Evolutionary conservation across 2,797 vertebrate genomes (phyloP), one percentile per base, ranked within the genome.

Genomic region (Melanotaenia trifasciata): DNA sequence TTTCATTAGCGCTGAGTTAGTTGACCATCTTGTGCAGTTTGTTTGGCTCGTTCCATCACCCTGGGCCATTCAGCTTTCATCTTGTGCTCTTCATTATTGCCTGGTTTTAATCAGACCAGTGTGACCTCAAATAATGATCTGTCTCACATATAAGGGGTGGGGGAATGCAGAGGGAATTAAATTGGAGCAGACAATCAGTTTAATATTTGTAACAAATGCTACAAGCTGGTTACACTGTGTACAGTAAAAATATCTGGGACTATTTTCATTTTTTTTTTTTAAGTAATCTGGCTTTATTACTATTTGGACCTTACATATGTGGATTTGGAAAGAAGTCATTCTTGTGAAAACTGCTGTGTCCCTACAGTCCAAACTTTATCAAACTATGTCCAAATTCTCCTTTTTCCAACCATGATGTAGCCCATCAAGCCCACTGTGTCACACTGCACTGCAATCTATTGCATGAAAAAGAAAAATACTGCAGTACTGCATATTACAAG

Each of bases 61-160:
- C 13, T 28, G 68, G 47, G 74, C 69, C 79, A 84, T 86, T 89
- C 80, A 71, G 76, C 67, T 80, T 83, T 87, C 85, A 89, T 90
- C 82, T 87, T 50, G 45, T 11, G 80, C 68, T 67, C 40, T 32
- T 64, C 72, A 67, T 83, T 75, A 66, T 86, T 45, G 60, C 75
- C 73, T 61, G 75, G 47, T 81, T 91, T 89, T 89, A 92, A 91
- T 93, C 86, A 91, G 74, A 67, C 59, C 43, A 38, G 28, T 54
- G 72, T 86, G 89, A 84, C 83, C 79, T 84, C 74, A 38, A 73
- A 67, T 59, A 58, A 50, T 69, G 66, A 73, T 79, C 63, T 40
- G 30, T 78, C 64, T 68, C 53, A 62, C 24, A 64, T 61, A 61
- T 47, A 28, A 68, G 62, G 62, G 32, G 20, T 50, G 45, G 32